Base-by-base conservation (phyloP, 2,888 invertebrate species). In the Eugnorisma glareosa region DNA sequence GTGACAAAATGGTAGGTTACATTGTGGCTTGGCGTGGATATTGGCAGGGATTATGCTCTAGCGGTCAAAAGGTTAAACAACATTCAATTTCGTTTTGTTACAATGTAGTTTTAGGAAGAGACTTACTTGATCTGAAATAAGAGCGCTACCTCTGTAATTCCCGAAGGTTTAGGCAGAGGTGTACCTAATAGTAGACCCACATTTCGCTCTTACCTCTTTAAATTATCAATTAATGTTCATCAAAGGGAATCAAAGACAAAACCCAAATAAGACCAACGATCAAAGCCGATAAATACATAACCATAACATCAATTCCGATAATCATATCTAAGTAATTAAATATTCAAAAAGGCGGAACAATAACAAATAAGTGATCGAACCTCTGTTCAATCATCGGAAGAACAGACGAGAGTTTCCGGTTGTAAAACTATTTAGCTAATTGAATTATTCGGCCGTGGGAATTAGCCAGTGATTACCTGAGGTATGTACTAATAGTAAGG, bases 391-490 rank as follows among this genome's bases (percentile, higher is more conserved):
- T 48, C 6, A 73, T 54, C 51, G 24, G 61, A 43, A 81, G 40
- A 59, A 37, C 54, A 68, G 43, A 8, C 57, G 28, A 69, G 51
- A 73, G 73, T 79, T 79, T 13, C 73, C 57, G 73, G 70, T 51
- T 73, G 37, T 86, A 73, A 83, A 80, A 68, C 67, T 72, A 79
- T 75, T 82, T 77, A 57, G 28, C 28, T 77, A 75, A 83, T 77
- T 75, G 54, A 80, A 75, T 80, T 67, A 72, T 35, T 66, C 68
- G 70, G 63, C 70, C 86, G 71, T 86, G 81, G 69, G 59, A 79
- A 76, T 66, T 61, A 48, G 35, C n/a, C 45, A 72, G 59, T 74
- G n/a, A 40, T 67, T 48, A 35, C 7, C 1, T 45, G 57, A 13
- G 40, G 15, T 57, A 54, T 10, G 10, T 28, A n/a, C n/a, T 64